Conservation (phyloP, 2,113 vertebrate species). For the Centropus unirufus region DNA sequence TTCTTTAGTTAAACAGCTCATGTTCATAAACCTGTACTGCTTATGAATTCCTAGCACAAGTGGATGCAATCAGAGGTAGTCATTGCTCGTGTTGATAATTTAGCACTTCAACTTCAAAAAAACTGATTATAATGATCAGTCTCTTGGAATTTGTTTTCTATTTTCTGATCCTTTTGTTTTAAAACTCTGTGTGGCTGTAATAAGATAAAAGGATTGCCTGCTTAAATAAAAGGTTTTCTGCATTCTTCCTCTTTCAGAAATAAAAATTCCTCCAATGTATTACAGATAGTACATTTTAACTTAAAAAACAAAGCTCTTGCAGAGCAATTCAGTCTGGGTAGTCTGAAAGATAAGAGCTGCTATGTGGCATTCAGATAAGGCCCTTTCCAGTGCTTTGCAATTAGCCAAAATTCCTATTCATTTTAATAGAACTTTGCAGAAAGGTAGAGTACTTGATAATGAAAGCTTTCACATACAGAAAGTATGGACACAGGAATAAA, state of each 20-base stretch:
- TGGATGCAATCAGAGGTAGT: conserved; percentile 24
- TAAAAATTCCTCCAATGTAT: neutral
- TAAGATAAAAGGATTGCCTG: neutral
- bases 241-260: neutral
- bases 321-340: neutral
- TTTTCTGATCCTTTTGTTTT: conserved; percentile 33
- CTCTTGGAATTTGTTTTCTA: conserved; percentile 24
- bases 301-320: neutral
- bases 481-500: neutral
- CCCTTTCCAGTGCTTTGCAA: neutral
- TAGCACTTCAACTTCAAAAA: neutral
- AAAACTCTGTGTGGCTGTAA: neutral
- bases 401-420: neutral
- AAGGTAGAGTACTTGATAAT: neutral
- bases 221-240: neutral
- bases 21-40: neutral
- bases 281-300: conserved; percentile 16
- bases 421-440: neutral
- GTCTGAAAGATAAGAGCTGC: neutral
- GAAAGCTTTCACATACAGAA: neutral
- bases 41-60: neutral
- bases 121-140: neutral
- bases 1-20: neutral
- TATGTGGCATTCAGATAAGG: neutral
- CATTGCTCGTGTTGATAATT: neutral